These are phyloP conservation scores for Drosophila arawakana DNA, from an alignment of 1,140 invertebrate genomes.

Conservation along the genomic window DNA sequence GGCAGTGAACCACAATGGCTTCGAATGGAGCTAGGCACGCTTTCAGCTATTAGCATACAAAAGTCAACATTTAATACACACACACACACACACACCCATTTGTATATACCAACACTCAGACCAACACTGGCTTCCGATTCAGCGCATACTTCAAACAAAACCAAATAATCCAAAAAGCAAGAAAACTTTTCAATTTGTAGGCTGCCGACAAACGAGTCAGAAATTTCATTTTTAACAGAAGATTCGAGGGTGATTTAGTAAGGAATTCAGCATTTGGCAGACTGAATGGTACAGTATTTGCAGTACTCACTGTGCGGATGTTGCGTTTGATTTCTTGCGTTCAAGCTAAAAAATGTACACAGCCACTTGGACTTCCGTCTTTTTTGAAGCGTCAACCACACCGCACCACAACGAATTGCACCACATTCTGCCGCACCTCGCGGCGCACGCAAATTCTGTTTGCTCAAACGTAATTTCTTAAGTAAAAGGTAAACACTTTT, in stretches of 20 bases:
- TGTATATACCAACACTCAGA: slow-evolving; percentile 30
- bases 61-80: slow-evolving; percentile 68
- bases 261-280: neutral
- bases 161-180: slow-evolving; percentile 49
- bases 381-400: neutral
- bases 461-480: slow-evolving; percentile 83
- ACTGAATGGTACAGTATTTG: neutral
- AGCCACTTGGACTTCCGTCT: slow-evolving; percentile 71
- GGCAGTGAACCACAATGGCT: slow-evolving; percentile 54
- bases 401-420: neutral
- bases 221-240: neutral
- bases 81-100: slow-evolving; percentile 30
- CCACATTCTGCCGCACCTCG: slow-evolving; percentile 16
- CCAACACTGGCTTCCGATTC: slow-evolving; percentile 30
- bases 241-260: neutral
- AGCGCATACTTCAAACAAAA: slow-evolving; percentile 57
- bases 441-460: slow-evolving; percentile 76
- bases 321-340: slow-evolving; percentile 63
- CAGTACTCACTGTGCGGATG: slow-evolving; percentile 33
- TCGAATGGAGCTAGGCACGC: slow-evolving; percentile 31
- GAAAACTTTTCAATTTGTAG: slow-evolving; percentile 80
- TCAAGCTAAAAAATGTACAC: slow-evolving; percentile 61
- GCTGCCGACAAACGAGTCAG: slow-evolving; percentile 27
- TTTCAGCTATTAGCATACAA: slow-evolving; percentile 77
- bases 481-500: slow-evolving; percentile 84